These are phyloP conservation scores for Paraplagusia blochii DNA, from an alignment of 2,113 vertebrate species.

Conservation along the genomic window DNA sequence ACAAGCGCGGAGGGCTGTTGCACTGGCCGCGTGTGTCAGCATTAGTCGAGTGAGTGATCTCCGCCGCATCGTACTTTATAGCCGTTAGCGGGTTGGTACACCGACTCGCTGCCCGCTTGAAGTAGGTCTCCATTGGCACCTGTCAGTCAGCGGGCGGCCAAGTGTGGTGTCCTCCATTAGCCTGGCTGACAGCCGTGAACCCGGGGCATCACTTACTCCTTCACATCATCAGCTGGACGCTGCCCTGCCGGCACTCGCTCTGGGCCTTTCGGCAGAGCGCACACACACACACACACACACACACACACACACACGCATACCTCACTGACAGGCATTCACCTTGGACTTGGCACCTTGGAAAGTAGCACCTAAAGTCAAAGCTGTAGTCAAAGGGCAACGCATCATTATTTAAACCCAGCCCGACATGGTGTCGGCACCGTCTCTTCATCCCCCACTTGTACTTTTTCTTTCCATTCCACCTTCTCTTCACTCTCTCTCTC, in stretches of 20 bases:
- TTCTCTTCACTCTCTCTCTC: neutral
- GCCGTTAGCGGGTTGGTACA: conserved; percentile 35
- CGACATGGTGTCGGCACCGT: conserved; percentile 30
- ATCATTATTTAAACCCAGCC: conserved; percentile 18
- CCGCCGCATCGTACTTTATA: conserved; percentile 40
- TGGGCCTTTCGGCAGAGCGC: conserved; percentile 17
- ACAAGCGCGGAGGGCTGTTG: conserved; percentile 34
- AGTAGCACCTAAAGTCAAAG: conserved; percentile 6
- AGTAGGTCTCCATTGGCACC: conserved; percentile 48
- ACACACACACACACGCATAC: neutral
- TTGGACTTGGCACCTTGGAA: conserved; percentile 35
- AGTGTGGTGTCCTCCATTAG: conserved; percentile 65
- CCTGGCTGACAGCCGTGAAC: conserved; percentile 57
- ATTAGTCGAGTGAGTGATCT: conserved; percentile 45
- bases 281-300: conserved; percentile 2
- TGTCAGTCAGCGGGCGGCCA: conserved; percentile 67
- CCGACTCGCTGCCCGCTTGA: conserved; percentile 27
- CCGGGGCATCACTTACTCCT: conserved; percentile 47
- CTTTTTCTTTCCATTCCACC: no score
- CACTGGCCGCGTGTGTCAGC: conserved; percentile 40
- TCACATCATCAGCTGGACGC: conserved; percentile 34
- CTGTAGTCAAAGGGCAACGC: neutral
- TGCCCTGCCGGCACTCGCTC: conserved; percentile 18
- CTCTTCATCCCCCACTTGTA: conserved; percentile 2
- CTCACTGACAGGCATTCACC: conserved; percentile 26